Percentiles rank a stretch among this genome's conserved stretches.
These are phyloP conservation scores for Gisinianus flammeolus DNA, from an alignment of 2,888 invertebrate species.

Conservation along the genomic window DNA sequence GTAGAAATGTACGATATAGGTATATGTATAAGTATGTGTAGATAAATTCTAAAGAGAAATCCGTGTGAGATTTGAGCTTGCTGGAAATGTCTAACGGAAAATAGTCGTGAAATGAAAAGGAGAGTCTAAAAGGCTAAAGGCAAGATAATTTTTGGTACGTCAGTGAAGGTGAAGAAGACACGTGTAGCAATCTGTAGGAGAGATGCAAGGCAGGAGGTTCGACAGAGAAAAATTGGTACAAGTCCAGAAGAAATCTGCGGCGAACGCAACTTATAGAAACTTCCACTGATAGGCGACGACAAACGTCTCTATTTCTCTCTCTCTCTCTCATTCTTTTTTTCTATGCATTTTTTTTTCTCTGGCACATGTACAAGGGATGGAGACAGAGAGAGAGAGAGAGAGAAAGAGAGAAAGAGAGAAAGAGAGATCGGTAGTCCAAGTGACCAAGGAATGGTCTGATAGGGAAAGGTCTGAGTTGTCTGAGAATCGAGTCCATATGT, in stretches of 20 bases:
- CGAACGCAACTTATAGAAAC: constrained; percentile 41
- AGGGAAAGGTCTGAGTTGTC: not conserved
- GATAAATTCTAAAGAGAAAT: too few relatives aligned
- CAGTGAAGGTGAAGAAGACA: constrained; percentile 19
- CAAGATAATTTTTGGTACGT: not conserved
- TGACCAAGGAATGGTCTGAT: not conserved
- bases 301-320: constrained; percentile 23
- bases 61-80: too few relatives aligned
- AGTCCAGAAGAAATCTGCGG: constrained; percentile 52
- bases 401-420: not conserved
- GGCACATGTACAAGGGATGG: not conserved
- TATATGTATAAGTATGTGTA: too few relatives aligned
- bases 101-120: too few relatives aligned
- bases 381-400: not conserved
- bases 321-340: constrained; percentile 8
- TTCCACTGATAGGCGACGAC: constrained; percentile 7
- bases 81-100: too few relatives aligned
- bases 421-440: constrained; percentile 3
- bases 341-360: not conserved
- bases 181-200: constrained; percentile 1
- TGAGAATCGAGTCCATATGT: not conserved
- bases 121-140: too few relatives aligned
- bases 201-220: constrained; percentile 12
- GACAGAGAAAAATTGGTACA: constrained; percentile 56
- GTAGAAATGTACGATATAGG: too few relatives aligned